Conservation (phyloP, 2,888 invertebrate genomes). For the Eupithecia abbreviata region DNA sequence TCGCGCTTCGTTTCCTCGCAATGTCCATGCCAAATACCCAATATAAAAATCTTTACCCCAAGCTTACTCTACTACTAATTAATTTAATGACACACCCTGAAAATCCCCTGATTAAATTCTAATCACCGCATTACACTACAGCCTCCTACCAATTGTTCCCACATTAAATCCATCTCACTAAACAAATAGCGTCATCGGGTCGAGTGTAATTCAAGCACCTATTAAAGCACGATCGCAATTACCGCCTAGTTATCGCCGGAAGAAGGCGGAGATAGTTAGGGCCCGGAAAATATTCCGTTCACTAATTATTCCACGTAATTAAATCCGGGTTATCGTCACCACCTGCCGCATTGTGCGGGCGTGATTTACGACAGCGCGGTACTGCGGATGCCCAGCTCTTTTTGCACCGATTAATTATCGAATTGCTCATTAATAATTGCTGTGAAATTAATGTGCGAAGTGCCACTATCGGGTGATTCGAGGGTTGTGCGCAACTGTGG, state of each 20-base stretch:
- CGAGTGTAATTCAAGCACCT: conserved; percentile 66
- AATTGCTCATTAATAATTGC: conserved; percentile 81
- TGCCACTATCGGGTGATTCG: conserved; percentile 55
- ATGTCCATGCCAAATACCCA: background rate
- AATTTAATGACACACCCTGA: background rate
- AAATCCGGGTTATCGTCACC: conserved; percentile 83
- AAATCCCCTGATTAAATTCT: background rate
- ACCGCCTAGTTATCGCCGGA: conserved; percentile 84
- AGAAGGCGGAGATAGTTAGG: conserved; percentile 83
- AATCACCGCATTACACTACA: background rate
- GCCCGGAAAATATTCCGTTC: conserved; percentile 84
- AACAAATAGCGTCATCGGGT: conserved; percentile 75
- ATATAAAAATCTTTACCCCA: background rate
- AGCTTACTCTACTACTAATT: background rate
- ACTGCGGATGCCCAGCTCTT: conserved; percentile 75
- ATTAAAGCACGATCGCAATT: conserved; percentile 80
- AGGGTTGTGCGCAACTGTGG: conserved; percentile 7
- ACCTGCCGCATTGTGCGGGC: conserved; percentile 81
- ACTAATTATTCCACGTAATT: conserved; percentile 85
- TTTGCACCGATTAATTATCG: conserved; percentile 83
- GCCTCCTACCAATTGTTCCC: conserved; percentile 57
- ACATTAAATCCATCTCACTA: conserved; percentile 74
- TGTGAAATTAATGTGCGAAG: conserved; percentile 71
- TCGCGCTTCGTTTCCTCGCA: no score
- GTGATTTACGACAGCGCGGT: conserved; percentile 80